Percentiles rank a stretch among this genome's conserved stretches.
phyloP scores from a whole-genome alignment of 2,888 invertebrate genomes.

The Syritta pipiens region DNA sequence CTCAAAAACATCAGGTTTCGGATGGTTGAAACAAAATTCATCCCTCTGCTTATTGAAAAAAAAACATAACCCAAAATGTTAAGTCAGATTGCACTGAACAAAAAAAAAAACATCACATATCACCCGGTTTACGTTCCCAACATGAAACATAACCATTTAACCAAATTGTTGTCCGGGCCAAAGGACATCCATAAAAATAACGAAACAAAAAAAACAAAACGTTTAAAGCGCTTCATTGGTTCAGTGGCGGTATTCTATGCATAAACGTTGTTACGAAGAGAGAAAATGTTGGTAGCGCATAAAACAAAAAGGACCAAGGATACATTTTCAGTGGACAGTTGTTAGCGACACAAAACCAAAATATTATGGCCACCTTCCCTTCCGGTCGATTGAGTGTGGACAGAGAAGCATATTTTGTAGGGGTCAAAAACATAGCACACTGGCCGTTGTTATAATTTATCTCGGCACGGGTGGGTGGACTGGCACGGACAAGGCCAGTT shows the following conservation, averaged over 20 bases:
- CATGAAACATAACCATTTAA: constrained; percentile 27
- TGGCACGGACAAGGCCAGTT: neutral
- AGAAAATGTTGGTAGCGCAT: constrained; percentile 11
- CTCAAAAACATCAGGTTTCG: too few species aligned
- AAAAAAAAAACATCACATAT: neutral
- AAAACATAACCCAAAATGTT: too few species aligned
- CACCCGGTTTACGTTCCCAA: neutral
- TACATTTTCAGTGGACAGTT: constrained; percentile 20
- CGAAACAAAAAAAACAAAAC: too few species aligned
- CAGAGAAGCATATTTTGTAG: neutral
- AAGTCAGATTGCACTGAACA: neutral
- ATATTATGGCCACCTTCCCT: constrained; percentile 24
- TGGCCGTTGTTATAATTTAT: constrained; percentile 32
- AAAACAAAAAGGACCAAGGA: constrained; percentile 32
- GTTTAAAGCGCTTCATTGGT: constrained; percentile 1
- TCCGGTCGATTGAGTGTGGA: neutral
- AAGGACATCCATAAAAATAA: neutral
- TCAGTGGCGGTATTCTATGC: neutral
- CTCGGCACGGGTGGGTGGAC: neutral
- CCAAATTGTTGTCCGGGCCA: constrained; percentile 8
- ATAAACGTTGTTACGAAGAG: neutral
- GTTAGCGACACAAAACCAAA: constrained; percentile 33
- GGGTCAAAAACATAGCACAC: constrained; percentile 29
- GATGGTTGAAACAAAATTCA: too few species aligned
- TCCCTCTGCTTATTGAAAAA: too few species aligned